Percentiles rank a stretch among this genome's conserved stretches.
These are phyloP conservation scores for Mellilla xanthometata DNA, from an alignment of 2,888 invertebrate genomes.

Conservation along the genomic window DNA sequence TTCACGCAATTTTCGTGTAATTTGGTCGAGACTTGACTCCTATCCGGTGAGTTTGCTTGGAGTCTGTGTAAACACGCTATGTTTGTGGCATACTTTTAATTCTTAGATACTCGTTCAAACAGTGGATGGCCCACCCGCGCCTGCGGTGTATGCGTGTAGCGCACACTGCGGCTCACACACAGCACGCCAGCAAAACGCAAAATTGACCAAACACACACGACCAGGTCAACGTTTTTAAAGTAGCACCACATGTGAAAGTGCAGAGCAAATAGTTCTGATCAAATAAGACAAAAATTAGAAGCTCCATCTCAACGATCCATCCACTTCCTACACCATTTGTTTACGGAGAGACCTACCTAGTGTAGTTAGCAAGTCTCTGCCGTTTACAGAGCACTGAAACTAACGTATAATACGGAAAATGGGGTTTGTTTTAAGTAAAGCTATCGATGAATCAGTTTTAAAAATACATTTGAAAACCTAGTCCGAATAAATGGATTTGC, in stretches of 20 bases:
- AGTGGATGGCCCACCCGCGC: conserved; percentile 36
- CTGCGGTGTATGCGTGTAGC: conserved; percentile 30
- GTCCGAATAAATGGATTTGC: conserved; percentile 6
- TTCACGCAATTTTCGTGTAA: conserved; percentile 48
- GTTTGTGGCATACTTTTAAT: conserved; percentile 64
- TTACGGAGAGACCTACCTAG: conserved; percentile 22
- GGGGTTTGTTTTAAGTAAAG: background rate
- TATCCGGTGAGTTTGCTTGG: conserved; percentile 41
- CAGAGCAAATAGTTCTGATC: conserved; percentile 69
- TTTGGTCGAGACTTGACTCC: conserved; percentile 41
- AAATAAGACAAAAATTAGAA: conserved; percentile 67
- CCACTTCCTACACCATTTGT: conserved; percentile 42
- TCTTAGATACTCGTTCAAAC: conserved; percentile 53
- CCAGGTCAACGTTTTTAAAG: conserved; percentile 76
- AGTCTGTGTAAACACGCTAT: conserved; percentile 53
- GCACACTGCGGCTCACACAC: conserved; percentile 39
- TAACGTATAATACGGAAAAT: background rate
- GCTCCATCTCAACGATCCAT: conserved; percentile 47
- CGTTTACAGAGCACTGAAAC: conserved; percentile 9
- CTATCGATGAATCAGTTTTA: too few relatives aligned
- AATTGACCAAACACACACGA: conserved; percentile 66
- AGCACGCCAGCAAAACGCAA: conserved; percentile 50
- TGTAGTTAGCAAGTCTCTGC: conserved; percentile 19
- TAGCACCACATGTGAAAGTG: conserved; percentile 75
- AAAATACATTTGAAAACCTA: background rate